A percentile compares a stretch with the other conserved stretches of the same genome.
These are phyloP conservation scores for Sesia bembeciformis DNA, from an alignment of 2,888 invertebrate genomes.

Conservation along the genomic window DNA sequence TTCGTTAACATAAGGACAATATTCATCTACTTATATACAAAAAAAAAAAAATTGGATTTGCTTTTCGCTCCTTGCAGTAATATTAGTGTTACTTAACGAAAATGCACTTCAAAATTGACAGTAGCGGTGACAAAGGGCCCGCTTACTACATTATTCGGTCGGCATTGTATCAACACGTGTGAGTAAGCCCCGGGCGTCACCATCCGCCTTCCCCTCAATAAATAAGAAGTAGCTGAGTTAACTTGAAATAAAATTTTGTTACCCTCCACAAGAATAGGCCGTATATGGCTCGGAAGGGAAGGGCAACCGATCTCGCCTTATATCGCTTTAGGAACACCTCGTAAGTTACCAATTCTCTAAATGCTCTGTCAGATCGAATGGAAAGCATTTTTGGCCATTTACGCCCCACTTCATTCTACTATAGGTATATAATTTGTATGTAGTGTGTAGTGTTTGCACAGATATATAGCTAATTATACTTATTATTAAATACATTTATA, in stretches of 20 bases:
- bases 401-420: too few species aligned
- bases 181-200: conserved; percentile 37
- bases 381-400: too few species aligned
- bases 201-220: conserved; percentile 19
- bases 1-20: too few species aligned
- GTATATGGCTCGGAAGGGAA: conserved; percentile 56
- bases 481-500: too few species aligned
- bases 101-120: conserved; percentile 47
- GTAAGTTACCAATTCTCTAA: too few species aligned
- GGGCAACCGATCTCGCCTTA: conserved; percentile 33
- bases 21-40: too few species aligned
- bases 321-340: conserved; percentile 42
- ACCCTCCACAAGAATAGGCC: conserved; percentile 53
- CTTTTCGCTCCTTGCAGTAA: conserved; percentile 7
- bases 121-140: conserved; percentile 42
- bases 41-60: too few species aligned
- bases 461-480: too few species aligned
- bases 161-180: conserved; percentile 29
- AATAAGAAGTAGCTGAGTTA: conserved; percentile 61
- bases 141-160: conserved; percentile 44
- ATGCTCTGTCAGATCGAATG: too few species aligned
- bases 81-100: conserved; percentile 24
- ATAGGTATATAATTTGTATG: too few species aligned
- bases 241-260: conserved; percentile 69
- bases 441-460: too few species aligned